Base-by-base conservation (phyloP, 2,888 invertebrate species). In the Eulithis prunata region DNA sequence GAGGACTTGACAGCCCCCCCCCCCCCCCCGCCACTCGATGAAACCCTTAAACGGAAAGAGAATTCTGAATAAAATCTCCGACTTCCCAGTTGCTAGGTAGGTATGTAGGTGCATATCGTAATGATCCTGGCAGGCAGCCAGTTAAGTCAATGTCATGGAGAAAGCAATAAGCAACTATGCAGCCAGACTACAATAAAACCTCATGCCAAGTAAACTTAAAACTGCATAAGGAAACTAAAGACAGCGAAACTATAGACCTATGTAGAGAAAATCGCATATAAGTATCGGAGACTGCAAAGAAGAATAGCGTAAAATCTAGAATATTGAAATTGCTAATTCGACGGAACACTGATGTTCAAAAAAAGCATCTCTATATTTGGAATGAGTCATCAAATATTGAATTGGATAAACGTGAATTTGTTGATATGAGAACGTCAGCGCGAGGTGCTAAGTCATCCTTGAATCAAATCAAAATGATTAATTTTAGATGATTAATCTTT, bases 121-220 rank as follows among this genome's bases (percentile, higher is more conserved):
- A 46, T 66, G 46, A 51, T 21, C 13, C 57, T 71, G 73, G 71
- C 68, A 61, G 41, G 8, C 57, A 57, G 70, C 70, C 71, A 71
- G 62, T 32, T 70, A 57, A 70, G 71, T 67, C 70, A 70, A 66
- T 68, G 66, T 43, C 62, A 62, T 57, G 59, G 65, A 65, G 70
- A 70, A 69, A 72, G 65, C 62, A 43, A 32, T 54, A 56, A 38
- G 52, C 36, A 46, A n/a, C 28, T 54, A 66, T 62, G 66, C 62
- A 55, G 49, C 32, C 62, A 46, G 59, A 62, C 59, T 67, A 51
- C 58, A 57, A 57, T n/a, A 13, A 14, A 57, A 38, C 38, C 41
- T 21, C 38, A 58, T 51, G 58, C 45, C 60, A 36, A 54, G 60
- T 46, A 47, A 47, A 55, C 41, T 32, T 43, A 8, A 14, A 21